Evolutionary conservation across 2,888 invertebrate species (phyloP).

Genomic region (Steinernema hermaphroditum): DNA sequence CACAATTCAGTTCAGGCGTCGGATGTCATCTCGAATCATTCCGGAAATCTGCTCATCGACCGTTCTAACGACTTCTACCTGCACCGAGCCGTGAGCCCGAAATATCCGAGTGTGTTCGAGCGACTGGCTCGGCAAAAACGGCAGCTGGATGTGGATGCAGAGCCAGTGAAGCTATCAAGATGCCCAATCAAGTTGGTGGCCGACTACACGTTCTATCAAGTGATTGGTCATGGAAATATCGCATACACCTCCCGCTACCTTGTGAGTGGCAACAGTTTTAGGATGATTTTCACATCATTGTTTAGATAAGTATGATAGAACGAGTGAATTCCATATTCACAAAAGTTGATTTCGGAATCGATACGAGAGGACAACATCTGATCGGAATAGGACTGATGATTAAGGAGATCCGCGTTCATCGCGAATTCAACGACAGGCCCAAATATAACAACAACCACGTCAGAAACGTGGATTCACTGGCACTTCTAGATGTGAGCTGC

Average conservation of each 20-base stretch:
- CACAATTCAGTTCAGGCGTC: not conserved
- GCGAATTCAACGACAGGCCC: not conserved
- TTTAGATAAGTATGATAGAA: conserved; percentile 48
- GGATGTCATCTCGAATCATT: not conserved
- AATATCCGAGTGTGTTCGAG: not conserved
- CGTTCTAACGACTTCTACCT: not conserved
- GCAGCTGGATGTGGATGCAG: not conserved
- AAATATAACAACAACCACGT: not conserved
- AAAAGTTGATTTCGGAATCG: conserved; percentile 46
- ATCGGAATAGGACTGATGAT: conserved; percentile 45
- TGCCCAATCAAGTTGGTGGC: conserved; percentile 51
- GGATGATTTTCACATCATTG: too few species aligned
- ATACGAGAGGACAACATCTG: conserved; percentile 36
- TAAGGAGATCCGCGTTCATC: conserved; percentile 40
- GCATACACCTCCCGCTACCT: conserved; percentile 48
- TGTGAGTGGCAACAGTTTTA: too few species aligned
- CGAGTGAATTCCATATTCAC: conserved; percentile 46
- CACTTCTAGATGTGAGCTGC: not conserved
- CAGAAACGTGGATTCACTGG: conserved; percentile 2
- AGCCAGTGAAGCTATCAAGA: not conserved
- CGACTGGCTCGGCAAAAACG: too few species aligned
- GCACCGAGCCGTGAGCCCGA: not conserved
- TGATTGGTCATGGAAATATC: conserved; percentile 46
- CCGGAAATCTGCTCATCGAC: conserved; percentile 9
- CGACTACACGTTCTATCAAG: conserved; percentile 45